Conservation (phyloP, 2,797 vertebrate species). For the Oreochromis mossambicus region DNA sequence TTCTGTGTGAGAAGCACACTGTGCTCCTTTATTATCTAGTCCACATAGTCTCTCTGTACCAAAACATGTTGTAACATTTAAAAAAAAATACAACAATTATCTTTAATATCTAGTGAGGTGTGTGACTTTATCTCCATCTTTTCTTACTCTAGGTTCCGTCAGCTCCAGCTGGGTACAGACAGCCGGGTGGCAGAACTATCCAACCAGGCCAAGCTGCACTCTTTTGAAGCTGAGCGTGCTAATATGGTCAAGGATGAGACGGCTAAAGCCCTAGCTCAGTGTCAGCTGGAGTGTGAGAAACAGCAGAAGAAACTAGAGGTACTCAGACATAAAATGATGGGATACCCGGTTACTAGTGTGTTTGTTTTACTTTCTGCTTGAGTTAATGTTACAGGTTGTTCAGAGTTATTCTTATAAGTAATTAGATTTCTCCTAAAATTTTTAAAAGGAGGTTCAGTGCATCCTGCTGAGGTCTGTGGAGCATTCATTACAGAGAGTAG, state of each 20-base stretch:
- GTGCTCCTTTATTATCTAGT: background rate
- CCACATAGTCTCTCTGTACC: background rate
- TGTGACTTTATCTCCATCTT: background rate
- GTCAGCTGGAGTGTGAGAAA: slow-evolving; percentile 95
- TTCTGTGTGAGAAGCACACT: background rate
- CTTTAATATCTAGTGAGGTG: background rate
- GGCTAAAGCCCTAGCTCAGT: slow-evolving; percentile 85
- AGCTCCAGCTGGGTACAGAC: slow-evolving; percentile 89
- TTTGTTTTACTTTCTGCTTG: background rate
- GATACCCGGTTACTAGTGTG: background rate
- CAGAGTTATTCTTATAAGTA: background rate
- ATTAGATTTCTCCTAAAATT: background rate
- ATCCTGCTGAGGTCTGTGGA: background rate
- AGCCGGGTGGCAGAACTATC: slow-evolving; percentile 87
- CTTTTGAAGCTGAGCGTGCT: slow-evolving; percentile 90
- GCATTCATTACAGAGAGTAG: background rate
- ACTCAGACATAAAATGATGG: slow-evolving; percentile 14
- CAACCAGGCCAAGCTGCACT: slow-evolving; percentile 89
- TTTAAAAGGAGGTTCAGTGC: background rate
- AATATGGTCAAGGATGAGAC: slow-evolving; percentile 94
- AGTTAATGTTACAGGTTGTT: background rate
- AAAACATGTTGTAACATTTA: background rate
- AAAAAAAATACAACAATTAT: background rate
- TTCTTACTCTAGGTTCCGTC: slow-evolving; percentile 79
- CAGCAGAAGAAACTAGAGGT: slow-evolving; percentile 97